These are phyloP conservation scores for Vannuccia rotundouncinata DNA, from an alignment of 2,888 invertebrate species.

Conservation along the genomic window DNA sequence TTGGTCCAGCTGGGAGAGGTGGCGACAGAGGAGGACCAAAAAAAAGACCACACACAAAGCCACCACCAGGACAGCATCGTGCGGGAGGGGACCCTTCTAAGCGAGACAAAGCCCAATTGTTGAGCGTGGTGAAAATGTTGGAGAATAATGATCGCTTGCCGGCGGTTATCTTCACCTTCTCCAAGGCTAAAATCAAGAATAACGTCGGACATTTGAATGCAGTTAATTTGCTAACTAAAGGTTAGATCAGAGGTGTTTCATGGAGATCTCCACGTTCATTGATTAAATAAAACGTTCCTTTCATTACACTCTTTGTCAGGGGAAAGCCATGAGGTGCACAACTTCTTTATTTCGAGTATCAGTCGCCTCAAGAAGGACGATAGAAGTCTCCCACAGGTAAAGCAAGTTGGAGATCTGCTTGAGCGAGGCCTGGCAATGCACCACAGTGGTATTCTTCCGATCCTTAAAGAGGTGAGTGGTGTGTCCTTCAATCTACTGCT, in stretches of 20 bases:
- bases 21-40: slow-evolving; percentile 55
- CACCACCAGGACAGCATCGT: background rate
- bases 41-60: slow-evolving; percentile 25
- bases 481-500: background rate
- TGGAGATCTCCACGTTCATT: background rate
- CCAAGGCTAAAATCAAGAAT: slow-evolving; percentile 70
- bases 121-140: slow-evolving; percentile 68
- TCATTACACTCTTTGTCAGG: background rate
- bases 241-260: no score
- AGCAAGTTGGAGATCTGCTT: slow-evolving; percentile 65
- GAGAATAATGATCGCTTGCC: slow-evolving; percentile 76
- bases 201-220: slow-evolving; percentile 62
- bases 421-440: slow-evolving; percentile 88
- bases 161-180: slow-evolving; percentile 85
- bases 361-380: slow-evolving; percentile 61
- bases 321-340: background rate
- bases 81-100: slow-evolving; percentile 10
- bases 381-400: slow-evolving; percentile 76
- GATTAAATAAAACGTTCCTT: background rate
- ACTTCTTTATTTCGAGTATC: background rate
- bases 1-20: slow-evolving; percentile 49
- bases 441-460: slow-evolving; percentile 93
- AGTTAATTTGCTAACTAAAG: slow-evolving; percentile 43
- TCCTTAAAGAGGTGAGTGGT: slow-evolving; percentile 75
- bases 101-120: slow-evolving; percentile 64